phyloP scores from a whole-genome alignment of 2,888 invertebrate species.

The Cryptops parisi region DNA sequence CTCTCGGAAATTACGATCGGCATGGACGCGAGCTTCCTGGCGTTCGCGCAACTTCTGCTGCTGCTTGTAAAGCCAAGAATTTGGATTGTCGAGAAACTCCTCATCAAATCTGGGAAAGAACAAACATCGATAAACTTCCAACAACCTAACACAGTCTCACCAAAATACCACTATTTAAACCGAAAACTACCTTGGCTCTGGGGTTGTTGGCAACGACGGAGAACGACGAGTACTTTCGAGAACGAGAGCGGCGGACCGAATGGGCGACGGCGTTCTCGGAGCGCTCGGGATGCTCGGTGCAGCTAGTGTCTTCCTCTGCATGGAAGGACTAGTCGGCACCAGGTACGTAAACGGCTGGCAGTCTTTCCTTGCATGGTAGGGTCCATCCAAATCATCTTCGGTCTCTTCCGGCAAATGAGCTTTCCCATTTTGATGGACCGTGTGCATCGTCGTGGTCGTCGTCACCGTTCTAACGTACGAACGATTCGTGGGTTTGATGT shows the following conservation, averaged over 20 bases:
- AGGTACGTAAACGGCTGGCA: conserved; percentile 83
- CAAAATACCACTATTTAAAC: neutral
- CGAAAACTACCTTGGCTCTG: conserved; percentile 6
- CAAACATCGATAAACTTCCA: neutral
- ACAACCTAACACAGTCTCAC: too few species aligned
- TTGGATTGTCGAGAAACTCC: conserved; percentile 3
- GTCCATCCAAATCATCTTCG: conserved; percentile 43
- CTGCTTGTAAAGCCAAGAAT: conserved; percentile 65
- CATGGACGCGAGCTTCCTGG: conserved; percentile 54
- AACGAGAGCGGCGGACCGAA: neutral
- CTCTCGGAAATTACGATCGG: conserved; percentile 56
- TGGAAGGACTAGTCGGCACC: conserved; percentile 28
- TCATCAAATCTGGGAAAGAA: conserved; percentile 4
- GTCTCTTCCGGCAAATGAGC: conserved; percentile 10
- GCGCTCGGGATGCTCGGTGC: neutral
- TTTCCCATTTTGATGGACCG: conserved; percentile 10
- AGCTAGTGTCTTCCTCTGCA: conserved; percentile 33
- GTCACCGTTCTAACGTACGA: conserved; percentile 16
- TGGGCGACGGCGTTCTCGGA: neutral
- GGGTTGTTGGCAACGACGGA: conserved; percentile 2
- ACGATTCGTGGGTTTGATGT: conserved; percentile 29
- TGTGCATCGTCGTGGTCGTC: conserved; percentile 16
- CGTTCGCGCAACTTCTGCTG: conserved; percentile 65
- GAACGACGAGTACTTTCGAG: neutral
- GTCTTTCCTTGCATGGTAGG: conserved; percentile 81